A percentile compares a stretch with the other conserved stretches of the same genome.
These are phyloP conservation scores for Tragulus kanchil DNA, from an alignment of 2,113 vertebrate species.

Conservation along the genomic window DNA sequence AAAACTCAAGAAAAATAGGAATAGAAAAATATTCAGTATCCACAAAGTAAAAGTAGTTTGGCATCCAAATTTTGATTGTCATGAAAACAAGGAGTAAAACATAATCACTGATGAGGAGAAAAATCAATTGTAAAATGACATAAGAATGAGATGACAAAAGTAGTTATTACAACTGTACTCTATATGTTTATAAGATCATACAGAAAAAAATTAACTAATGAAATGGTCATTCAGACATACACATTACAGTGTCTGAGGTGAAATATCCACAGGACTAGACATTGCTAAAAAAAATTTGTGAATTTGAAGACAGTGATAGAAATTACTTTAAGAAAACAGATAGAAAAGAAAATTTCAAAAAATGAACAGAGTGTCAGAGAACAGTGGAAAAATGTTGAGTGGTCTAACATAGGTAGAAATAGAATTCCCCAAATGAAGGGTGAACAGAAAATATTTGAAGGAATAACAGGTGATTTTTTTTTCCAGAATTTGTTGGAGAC, in stretches of 20 bases:
- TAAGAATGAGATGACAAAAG: not conserved
- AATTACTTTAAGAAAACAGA: not conserved
- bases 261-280: not conserved
- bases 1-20: slow-evolving; percentile 25
- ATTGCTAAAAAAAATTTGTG: not conserved
- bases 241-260: not conserved
- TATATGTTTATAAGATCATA: not conserved
- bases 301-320: not conserved
- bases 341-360: not conserved
- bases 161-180: not conserved
- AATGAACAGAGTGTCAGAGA: not conserved
- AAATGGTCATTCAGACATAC: not conserved
- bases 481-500: not conserved
- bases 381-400: not conserved
- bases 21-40: not conserved
- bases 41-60: not conserved
- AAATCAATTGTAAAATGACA: not conserved
- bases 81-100: not conserved
- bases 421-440: not conserved
- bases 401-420: not conserved
- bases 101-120: not conserved
- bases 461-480: not conserved
- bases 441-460: not conserved
- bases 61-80: not conserved
- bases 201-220: not conserved